Conservation (phyloP, 2,113 vertebrate genomes). For the Salvelinus sp. region DNA sequence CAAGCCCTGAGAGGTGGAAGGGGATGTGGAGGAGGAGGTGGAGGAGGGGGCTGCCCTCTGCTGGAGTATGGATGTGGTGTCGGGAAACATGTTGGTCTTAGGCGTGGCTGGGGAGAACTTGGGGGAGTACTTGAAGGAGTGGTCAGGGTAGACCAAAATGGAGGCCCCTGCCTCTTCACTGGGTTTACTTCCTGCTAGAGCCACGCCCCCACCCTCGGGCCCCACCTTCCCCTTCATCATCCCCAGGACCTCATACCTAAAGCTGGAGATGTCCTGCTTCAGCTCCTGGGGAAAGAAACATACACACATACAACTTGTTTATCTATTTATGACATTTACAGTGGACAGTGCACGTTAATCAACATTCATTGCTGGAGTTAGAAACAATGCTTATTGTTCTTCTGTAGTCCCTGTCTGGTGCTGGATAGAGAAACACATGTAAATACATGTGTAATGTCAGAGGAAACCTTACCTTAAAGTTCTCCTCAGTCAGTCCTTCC, state of each 20-base stretch:
- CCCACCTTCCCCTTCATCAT: slow-evolving; percentile 81
- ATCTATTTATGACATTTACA: too few species aligned
- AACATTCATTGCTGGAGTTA: neutral
- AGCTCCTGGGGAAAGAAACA: slow-evolving; percentile 80
- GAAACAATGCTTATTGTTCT: too few species aligned
- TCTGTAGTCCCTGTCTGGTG: too few species aligned
- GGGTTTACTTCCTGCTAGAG: slow-evolving; percentile 4
- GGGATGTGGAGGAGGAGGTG: slow-evolving; percentile 56
- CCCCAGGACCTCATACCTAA: slow-evolving; percentile 94
- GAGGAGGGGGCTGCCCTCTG: slow-evolving; percentile 64
- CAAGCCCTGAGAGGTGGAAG: slow-evolving; percentile 61
- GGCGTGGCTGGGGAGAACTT: slow-evolving; percentile 62
- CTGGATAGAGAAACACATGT: neutral
- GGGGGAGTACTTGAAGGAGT: slow-evolving; percentile 73
- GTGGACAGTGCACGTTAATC: too few species aligned
- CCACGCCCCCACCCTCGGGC: slow-evolving; percentile 46
- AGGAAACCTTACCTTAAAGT: slow-evolving; percentile 86
- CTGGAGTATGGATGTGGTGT: slow-evolving; percentile 73
- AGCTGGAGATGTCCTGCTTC: slow-evolving; percentile 98
- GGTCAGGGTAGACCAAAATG: slow-evolving; percentile 75
- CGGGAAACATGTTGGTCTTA: slow-evolving; percentile 76
- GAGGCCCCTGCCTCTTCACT: slow-evolving; percentile 61
- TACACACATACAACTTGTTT: neutral
- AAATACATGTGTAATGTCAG: neutral
- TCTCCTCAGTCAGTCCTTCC: slow-evolving; percentile 94